These are phyloP conservation scores for Sorex maritimensis DNA, from an alignment of 2,797 vertebrate genomes.

Conservation along the genomic window DNA sequence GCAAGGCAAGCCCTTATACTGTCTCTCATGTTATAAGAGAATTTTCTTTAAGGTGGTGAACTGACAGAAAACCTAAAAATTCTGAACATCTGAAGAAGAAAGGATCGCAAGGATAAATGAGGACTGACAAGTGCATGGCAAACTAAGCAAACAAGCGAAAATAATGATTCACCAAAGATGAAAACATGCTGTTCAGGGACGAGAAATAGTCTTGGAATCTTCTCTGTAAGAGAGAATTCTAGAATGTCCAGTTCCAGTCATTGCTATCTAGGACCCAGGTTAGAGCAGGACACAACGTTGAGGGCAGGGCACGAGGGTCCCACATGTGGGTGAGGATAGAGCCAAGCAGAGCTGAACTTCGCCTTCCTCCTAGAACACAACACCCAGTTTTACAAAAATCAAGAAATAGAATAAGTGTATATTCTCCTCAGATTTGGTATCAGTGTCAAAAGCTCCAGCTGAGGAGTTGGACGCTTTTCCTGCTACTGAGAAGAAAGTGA, in stretches of 20 bases:
- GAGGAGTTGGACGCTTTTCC: neutral
- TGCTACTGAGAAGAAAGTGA: neutral
- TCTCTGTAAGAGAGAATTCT: neutral
- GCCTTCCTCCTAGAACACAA: neutral
- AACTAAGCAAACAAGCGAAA: neutral
- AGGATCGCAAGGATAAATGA: neutral
- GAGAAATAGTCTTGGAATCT: too few relatives aligned
- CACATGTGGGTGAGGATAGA: neutral
- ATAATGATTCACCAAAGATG: neutral
- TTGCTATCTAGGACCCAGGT: neutral
- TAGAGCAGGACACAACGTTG: neutral
- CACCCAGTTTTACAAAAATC: neutral
- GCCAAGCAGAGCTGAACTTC: neutral
- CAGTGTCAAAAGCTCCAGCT: neutral
- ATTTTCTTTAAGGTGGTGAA: neutral
- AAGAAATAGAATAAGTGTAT: neutral
- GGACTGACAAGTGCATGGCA: neutral
- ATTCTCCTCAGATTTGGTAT: neutral
- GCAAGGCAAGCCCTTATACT: too few relatives aligned
- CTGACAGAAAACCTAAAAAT: neutral
- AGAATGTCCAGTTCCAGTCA: neutral
- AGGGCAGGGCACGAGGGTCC: too few relatives aligned
- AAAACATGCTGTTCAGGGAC: neutral
- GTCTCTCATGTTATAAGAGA: too few relatives aligned
- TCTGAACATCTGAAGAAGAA: neutral